Evolutionary conservation across 2,888 invertebrate species (phyloP).

Genomic region (Ceramica pisi): DNA sequence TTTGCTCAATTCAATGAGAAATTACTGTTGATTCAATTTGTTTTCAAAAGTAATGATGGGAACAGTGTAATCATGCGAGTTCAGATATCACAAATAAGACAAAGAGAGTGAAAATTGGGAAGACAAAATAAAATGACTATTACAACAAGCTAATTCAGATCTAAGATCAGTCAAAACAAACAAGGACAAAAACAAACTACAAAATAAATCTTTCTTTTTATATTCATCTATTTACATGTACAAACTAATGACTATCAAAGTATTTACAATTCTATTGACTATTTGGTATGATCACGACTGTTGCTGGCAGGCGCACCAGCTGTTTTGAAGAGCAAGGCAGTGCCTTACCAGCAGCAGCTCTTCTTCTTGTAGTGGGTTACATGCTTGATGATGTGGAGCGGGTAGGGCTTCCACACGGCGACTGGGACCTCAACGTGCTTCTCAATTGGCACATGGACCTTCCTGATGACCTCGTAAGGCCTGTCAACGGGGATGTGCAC

Average conservation of each 20-base stretch:
- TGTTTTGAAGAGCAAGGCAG: conserved; percentile 44
- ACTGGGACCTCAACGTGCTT: conserved; percentile 87
- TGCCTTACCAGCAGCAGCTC: conserved; percentile 85
- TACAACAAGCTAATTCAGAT: background rate
- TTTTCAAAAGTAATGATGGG: background rate
- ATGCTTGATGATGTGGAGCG: conserved; percentile 88
- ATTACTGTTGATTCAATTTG: conserved; percentile 8
- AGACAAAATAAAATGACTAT: background rate
- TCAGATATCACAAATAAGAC: background rate
- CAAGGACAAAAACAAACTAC: conserved; percentile 27
- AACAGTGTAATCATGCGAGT: background rate
- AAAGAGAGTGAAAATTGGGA: background rate
- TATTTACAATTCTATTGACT: conserved; percentile 88
- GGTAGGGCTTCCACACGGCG: conserved; percentile 87
- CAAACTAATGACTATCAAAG: conserved; percentile 86
- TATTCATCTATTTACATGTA: conserved; percentile 71
- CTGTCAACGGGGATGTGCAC: conserved; percentile 85
- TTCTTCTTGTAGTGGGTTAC: conserved; percentile 89
- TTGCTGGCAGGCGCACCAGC: conserved; percentile 61
- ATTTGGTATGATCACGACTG: conserved; percentile 87
- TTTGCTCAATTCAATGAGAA: background rate
- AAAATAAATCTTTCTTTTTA: conserved; percentile 65
- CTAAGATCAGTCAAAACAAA: background rate
- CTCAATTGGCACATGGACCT: conserved; percentile 84
- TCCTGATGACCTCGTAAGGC: conserved; percentile 87